phyloP scores from a whole-genome alignment of 2,113 vertebrate genomes.

The Acanthisitta chloris region DNA sequence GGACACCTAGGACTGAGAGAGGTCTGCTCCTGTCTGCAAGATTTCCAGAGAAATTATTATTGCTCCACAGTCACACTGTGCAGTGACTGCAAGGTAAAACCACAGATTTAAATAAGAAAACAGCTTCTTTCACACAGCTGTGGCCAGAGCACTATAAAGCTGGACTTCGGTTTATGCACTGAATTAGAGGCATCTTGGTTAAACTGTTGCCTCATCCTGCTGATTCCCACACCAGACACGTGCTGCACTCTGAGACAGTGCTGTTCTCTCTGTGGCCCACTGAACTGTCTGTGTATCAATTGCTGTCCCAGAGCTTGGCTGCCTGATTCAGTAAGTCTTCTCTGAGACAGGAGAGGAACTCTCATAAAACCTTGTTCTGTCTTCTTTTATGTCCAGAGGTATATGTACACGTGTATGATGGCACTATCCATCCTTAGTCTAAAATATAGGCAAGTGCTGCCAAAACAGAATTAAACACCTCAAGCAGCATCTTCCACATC shows the following conservation, averaged over 20 bases:
- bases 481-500: neutral
- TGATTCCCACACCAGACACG: neutral
- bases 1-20: neutral
- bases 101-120: neutral
- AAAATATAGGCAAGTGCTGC: neutral
- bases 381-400: neutral
- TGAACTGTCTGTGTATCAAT: neutral
- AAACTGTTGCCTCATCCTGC: neutral
- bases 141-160: neutral
- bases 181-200: neutral
- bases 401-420: neutral
- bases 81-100: neutral
- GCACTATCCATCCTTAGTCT: neutral
- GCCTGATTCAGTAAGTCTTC: neutral
- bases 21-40: neutral
- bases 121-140: neutral
- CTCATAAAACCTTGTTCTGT: neutral
- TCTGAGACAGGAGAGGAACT: neutral
- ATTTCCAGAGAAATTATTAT: neutral
- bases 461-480: neutral
- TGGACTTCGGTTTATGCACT: neutral
- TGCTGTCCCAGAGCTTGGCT: rapidly evolving
- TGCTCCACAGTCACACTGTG: neutral
- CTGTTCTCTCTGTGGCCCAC: neutral
- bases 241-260: neutral